These are phyloP conservation scores for Mus pahari DNA, from an alignment of 2,113 vertebrate species.

Conservation along the genomic window DNA sequence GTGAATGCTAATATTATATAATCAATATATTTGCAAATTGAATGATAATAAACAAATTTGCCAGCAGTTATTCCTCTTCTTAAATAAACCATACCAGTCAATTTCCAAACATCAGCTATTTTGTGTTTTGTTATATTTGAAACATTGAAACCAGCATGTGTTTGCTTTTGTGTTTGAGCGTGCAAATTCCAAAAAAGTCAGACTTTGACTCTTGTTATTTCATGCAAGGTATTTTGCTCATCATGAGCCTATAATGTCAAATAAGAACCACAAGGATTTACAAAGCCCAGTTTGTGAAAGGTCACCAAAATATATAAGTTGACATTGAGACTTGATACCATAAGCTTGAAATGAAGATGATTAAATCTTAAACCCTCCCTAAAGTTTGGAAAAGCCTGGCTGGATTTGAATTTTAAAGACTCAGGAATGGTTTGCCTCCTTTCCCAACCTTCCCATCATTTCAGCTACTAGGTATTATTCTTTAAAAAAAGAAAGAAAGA, in stretches of 20 bases:
- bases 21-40: slow-evolving; percentile 26
- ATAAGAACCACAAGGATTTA: slow-evolving; percentile 78
- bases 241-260: slow-evolving; percentile 70
- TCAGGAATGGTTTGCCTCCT: not conserved
- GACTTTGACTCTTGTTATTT: slow-evolving; percentile 57
- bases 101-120: slow-evolving; percentile 45
- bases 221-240: slow-evolving; percentile 59
- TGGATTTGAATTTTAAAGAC: slow-evolving; percentile 62
- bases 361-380: slow-evolving; percentile 79
- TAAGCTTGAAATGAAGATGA: slow-evolving; percentile 55
- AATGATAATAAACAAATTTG: slow-evolving; percentile 33
- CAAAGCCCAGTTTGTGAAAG: slow-evolving; percentile 76
- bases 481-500: not conserved
- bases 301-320: slow-evolving; percentile 76
- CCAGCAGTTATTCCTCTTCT: not conserved
- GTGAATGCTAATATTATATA: not conserved
- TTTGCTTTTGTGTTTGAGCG: slow-evolving; percentile 75
- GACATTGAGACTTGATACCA: slow-evolving; percentile 65
- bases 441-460: slow-evolving; percentile 1
- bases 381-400: slow-evolving; percentile 65
- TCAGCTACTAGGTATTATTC: not conserved
- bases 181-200: slow-evolving; percentile 70
- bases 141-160: slow-evolving; percentile 39
- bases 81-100: slow-evolving; percentile 31
- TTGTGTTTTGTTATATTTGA: slow-evolving; percentile 63